Evolutionary conservation across 2,797 vertebrate species (phyloP).

Genomic region (Macropodus opercularis): DNA sequence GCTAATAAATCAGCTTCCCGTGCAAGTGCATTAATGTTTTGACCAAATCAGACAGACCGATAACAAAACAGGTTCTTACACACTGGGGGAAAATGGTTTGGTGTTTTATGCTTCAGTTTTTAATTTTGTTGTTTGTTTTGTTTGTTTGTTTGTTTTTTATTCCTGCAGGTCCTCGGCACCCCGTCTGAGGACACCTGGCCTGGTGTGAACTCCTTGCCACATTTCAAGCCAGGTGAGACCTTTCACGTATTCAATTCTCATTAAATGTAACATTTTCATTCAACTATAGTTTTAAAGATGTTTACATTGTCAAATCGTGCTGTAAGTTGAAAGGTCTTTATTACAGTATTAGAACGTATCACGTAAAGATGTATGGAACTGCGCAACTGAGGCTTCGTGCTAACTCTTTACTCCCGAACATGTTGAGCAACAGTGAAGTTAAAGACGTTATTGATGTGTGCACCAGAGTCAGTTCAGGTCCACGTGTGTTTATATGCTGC

Average conservation of each 20-base stretch:
- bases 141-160: background rate
- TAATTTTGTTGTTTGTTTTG: background rate
- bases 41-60: no score
- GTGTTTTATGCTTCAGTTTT: background rate
- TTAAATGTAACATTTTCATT: no score
- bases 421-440: no score
- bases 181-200: constrained; percentile 93
- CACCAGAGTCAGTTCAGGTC: background rate
- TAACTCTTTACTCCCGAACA: background rate
- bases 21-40: no score
- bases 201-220: constrained; percentile 89
- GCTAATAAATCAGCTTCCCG: no score
- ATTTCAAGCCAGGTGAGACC: constrained; percentile 90
- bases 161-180: constrained; percentile 87
- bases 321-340: no score
- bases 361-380: no score
- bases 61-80: no score
- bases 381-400: background rate
- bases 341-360: no score
- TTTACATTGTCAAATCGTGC: no score
- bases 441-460: background rate
- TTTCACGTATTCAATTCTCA: background rate
- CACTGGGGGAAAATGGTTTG: no score
- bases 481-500: background rate
- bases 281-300: no score